Evolutionary conservation across 2,888 invertebrate species (phyloP).

Genomic region (Pterostichus madidus): DNA sequence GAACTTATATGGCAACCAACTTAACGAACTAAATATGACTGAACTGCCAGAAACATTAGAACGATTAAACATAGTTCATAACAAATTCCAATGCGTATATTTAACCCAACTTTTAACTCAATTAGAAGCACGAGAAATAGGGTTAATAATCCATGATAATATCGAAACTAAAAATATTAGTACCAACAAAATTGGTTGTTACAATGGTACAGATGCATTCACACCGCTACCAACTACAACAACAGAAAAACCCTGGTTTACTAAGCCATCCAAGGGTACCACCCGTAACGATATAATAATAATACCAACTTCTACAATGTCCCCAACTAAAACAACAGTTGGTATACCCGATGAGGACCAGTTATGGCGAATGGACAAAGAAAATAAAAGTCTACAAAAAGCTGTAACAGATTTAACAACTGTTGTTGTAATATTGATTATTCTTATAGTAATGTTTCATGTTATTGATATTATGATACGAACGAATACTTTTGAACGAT

Average conservation of each 20-base stretch:
- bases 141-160: background rate
- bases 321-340: background rate
- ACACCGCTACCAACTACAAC: background rate
- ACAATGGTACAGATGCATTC: constrained; percentile 9
- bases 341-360: background rate
- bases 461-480: constrained; percentile 55
- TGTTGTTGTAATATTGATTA: constrained; percentile 35
- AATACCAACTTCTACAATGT: constrained; percentile 9
- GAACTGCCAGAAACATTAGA: constrained; percentile 17
- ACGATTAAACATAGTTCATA: constrained; percentile 21
- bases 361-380: background rate
- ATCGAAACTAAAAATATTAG: background rate
- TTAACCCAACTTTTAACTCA: constrained; percentile 1
- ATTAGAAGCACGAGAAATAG: constrained; percentile 11
- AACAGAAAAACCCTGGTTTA: constrained; percentile 1
- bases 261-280: background rate
- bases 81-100: constrained; percentile 38
- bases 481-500: constrained; percentile 39
- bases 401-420: constrained; percentile 32
- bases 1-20: constrained; percentile 12
- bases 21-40: constrained; percentile 65
- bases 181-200: constrained; percentile 32
- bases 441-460: constrained; percentile 50
- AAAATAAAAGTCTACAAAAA: background rate
- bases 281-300: constrained; percentile 4